Evolutionary conservation across 1,140 invertebrate genomes (phyloP), one percentile per base, ranked within the genome.

Genomic region (Drosophila baimaii): DNA sequence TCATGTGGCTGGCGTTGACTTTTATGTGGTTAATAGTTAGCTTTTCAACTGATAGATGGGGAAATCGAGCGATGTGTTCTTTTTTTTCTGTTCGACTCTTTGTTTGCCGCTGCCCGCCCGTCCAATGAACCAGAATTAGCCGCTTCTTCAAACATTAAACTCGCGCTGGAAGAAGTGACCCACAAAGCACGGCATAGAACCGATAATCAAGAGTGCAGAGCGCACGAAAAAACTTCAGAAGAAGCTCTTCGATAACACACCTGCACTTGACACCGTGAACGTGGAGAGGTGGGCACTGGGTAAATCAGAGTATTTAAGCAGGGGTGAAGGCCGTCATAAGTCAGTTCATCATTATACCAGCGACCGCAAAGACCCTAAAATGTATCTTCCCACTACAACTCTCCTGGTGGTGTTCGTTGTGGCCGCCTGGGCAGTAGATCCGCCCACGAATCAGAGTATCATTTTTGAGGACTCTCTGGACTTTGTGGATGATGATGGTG

Each of bases 1-100:
- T 59, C 81, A 89, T 89, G 75, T 77, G 74, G 59, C 61, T 55
- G 44, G 41, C 70, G 66, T 73, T 76, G 73, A 81, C 81, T 89
- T 74, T 69, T 74, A 66, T 74, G 65, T 52, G 75, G 75, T 81
- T 86, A 76, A 81, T 71, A 70, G 44, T 47, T 72, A 47, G 66
- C 29, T 23, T 57, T 64, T 33, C 39, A 35, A 70, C 54, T 75
- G 52, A 78, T 41, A 69, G 46, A 56, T 58, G 31, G 27, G 51
- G 19, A 44, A 71, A 27, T 57, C 68, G 33, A 47, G 31, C 33
- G 49, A 43, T 33, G 41, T 41, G 66, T 41, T 33, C 29, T 10
- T 47, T 35, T n/a, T n/a, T 46, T 64, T 21, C 9, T 17, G 29
- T 25, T 10, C 33, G 19, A 29, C 21, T 47, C 31, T 58, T 49